A percentile compares a stretch with the other conserved stretches of the same genome.
Conservation (phyloP, 2,113 vertebrate species). For the Gnathonemus longibarbis region DNA sequence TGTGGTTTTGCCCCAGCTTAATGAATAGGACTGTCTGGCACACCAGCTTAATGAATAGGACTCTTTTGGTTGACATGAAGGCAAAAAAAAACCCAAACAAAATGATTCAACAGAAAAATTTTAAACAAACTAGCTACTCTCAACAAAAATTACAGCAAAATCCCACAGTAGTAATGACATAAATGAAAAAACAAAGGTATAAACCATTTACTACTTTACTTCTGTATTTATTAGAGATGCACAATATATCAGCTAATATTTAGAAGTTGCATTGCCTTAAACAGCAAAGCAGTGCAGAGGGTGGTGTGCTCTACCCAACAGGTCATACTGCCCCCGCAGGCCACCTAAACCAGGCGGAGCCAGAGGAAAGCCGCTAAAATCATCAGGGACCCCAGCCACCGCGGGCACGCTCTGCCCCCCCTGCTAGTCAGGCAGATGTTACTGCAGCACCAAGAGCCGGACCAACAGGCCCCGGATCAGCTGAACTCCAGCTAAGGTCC, state of each 20-base stretch:
- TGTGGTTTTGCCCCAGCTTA: not conserved
- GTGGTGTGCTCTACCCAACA: no score
- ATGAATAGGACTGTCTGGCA: not conserved
- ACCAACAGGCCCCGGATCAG: not conserved
- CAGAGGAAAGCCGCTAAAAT: no score
- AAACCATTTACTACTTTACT: not conserved
- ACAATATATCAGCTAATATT: not conserved
- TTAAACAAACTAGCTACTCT: not conserved
- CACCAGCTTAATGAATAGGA: no score
- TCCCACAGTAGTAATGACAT: not conserved
- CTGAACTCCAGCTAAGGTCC: not conserved
- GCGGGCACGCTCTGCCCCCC: no score
- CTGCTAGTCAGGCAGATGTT: not conserved
- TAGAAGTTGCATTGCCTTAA: not conserved
- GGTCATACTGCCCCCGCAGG: no score
- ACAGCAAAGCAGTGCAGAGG: not conserved
- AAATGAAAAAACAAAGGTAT: not conserved
- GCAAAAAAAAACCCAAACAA: not conserved
- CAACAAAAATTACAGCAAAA: not conserved
- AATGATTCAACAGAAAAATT: not conserved
- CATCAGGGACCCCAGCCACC: no score
- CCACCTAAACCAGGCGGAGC: no score
- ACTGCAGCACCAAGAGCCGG: not conserved
- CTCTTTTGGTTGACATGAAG: not conserved
- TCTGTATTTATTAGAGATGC: not conserved